phyloP scores from a whole-genome alignment of 2,888 invertebrate genomes.

The Mesorhabditis sp. region DNA sequence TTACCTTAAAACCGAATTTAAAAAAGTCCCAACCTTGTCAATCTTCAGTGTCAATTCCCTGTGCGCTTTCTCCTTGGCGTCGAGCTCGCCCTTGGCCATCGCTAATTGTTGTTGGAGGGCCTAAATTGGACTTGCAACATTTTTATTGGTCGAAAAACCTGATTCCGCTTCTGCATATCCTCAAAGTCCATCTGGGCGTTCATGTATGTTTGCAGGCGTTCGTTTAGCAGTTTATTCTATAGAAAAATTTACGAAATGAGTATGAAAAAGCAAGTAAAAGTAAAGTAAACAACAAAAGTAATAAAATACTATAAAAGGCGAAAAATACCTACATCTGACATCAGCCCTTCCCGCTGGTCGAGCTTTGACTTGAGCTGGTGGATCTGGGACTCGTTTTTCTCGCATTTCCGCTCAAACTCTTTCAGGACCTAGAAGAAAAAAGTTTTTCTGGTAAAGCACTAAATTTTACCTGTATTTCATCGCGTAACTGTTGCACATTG shows the following conservation, averaged over 20 bases:
- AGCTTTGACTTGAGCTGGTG: neutral
- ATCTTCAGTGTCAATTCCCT: conserved; percentile 1
- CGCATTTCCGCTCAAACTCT: neutral
- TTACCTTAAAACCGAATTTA: neutral
- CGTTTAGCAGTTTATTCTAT: neutral
- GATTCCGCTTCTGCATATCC: conserved; percentile 4
- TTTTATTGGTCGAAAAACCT: conserved; percentile 1
- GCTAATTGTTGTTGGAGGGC: neutral
- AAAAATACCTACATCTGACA: conserved; percentile 1
- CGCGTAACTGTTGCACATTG: neutral
- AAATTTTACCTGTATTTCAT: conserved; percentile 1
- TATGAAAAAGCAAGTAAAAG: neutral
- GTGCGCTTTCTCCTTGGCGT: conserved; percentile 6
- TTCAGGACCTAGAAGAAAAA: neutral
- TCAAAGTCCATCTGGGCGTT: conserved; percentile 4
- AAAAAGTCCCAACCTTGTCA: neutral
- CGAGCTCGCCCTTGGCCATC: conserved; percentile 5
- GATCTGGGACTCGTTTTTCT: neutral
- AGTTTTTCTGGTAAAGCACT: neutral
- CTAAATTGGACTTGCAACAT: neutral
- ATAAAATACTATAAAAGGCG: neutral
- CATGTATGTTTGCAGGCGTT: neutral
- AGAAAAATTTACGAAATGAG: neutral
- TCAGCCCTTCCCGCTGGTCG: neutral
- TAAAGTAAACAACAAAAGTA: neutral